A percentile compares a stretch with the other conserved stretches of the same genome.
phyloP scores from a whole-genome alignment of 2,797 vertebrate genomes.

The Pogoniulus pusillus region DNA sequence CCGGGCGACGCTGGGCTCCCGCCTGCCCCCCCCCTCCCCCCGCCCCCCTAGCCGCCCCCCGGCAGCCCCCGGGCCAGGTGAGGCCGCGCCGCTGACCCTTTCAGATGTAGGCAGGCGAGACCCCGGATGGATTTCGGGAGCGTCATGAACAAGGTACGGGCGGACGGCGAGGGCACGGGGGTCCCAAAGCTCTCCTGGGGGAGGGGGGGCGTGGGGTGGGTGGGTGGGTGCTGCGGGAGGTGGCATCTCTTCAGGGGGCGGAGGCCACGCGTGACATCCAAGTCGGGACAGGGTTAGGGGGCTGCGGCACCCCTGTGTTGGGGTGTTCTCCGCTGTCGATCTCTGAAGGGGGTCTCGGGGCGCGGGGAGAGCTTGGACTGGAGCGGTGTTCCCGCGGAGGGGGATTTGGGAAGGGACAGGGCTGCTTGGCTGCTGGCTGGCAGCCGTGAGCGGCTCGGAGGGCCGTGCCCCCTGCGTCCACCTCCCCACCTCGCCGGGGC shows the following conservation, averaged over 20 bases:
- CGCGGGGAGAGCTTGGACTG: neutral
- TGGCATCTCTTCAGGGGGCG: neutral
- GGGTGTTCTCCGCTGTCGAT: neutral
- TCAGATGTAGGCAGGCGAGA: slow-evolving; percentile 46
- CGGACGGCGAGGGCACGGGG: neutral
- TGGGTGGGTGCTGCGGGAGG: neutral
- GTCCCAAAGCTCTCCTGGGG: neutral
- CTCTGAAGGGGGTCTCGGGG: neutral
- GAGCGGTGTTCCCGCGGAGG: neutral
- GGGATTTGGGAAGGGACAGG: neutral
- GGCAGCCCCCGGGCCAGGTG: slow-evolving; percentile 20
- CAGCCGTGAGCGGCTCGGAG: neutral
- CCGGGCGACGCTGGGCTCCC: slow-evolving; percentile 30
- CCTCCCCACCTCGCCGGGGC: neutral
- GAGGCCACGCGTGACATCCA: neutral
- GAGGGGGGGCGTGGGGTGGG: too few relatives aligned
- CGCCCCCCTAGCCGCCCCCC: neutral
- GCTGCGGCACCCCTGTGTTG: neutral
- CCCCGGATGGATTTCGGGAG: slow-evolving; percentile 70
- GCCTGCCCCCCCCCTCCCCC: too few relatives aligned
- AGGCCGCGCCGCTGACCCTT: neutral
- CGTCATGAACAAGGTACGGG: slow-evolving; percentile 67
- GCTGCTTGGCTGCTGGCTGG: neutral
- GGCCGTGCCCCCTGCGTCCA: neutral
- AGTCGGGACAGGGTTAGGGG: neutral